A percentile compares a stretch with the other conserved stretches of the same genome.
These are phyloP conservation scores for Dicentrarchus labrax DNA, from an alignment of 2,113 vertebrate species.

Conservation along the genomic window DNA sequence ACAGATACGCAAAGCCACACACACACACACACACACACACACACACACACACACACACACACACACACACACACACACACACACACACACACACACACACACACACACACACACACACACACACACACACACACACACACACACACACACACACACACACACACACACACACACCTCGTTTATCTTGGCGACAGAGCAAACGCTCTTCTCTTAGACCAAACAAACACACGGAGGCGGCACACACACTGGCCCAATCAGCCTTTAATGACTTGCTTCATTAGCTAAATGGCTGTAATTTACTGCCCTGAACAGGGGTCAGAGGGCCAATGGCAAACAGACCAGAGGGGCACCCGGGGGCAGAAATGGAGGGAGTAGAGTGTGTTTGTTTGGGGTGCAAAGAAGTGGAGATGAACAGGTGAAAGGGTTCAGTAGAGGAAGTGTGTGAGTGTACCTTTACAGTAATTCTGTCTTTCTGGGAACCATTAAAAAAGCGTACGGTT, in stretches of 20 bases:
- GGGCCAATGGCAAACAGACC: slow-evolving; percentile 75
- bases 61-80: slow-evolving; percentile 10
- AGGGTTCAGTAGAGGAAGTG: not conserved
- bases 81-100: not conserved
- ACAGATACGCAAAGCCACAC: slow-evolving; percentile 7
- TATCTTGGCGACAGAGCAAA: slow-evolving; percentile 66
- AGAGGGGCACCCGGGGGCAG: slow-evolving; percentile 38
- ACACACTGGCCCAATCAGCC: slow-evolving; percentile 67
- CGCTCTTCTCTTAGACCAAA: slow-evolving; percentile 58
- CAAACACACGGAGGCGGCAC: slow-evolving; percentile 51
- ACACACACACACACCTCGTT: slow-evolving; percentile 43
- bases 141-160: not conserved
- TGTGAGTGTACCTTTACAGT: not conserved
- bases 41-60: not conserved
- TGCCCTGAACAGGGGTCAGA: slow-evolving; percentile 71
- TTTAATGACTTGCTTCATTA: slow-evolving; percentile 80
- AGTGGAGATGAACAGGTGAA: slow-evolving; percentile 5
- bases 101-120: slow-evolving; percentile 1
- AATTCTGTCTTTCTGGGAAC: slow-evolving; percentile 2
- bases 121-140: not conserved
- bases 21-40: not conserved
- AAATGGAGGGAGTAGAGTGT: slow-evolving; percentile 5
- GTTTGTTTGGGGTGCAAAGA: slow-evolving; percentile 21
- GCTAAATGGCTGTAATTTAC: slow-evolving; percentile 80
- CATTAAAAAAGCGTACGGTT: not conserved